Conservation (phyloP, 2,888 invertebrate genomes). For the Formica aserva region DNA sequence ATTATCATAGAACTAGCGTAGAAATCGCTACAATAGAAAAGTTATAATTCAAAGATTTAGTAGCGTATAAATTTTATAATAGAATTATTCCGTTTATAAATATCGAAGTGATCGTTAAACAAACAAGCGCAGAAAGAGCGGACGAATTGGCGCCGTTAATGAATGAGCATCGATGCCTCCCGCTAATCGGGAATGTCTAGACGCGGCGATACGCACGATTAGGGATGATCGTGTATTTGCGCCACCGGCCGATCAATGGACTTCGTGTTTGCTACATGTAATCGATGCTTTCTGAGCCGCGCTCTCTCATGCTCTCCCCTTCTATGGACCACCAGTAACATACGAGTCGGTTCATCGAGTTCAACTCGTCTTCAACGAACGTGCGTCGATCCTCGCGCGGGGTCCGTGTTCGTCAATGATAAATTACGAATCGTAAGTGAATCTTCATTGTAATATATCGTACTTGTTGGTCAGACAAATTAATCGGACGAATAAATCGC, state of each 20-base stretch:
- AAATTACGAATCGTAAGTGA: conserved; percentile 46
- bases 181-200: conserved; percentile 75
- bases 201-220: conserved; percentile 79
- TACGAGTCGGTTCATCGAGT: conserved; percentile 49
- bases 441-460: conserved; percentile 38
- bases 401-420: conserved; percentile 21
- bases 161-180: conserved; percentile 50
- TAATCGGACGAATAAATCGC: conserved; percentile 32
- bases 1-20: background rate
- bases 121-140: background rate
- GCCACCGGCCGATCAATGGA: conserved; percentile 76
- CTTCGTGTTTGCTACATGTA: conserved; percentile 76
- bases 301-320: background rate
- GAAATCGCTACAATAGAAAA: background rate
- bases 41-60: background rate
- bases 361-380: conserved; percentile 56
- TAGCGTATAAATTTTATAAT: background rate
- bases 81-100: conserved; percentile 17
- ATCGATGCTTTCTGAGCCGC: conserved; percentile 47
- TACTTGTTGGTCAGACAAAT: background rate
- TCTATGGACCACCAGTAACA: conserved; percentile 69
- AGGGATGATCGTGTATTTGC: conserved; percentile 65
- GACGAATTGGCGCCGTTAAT: conserved; percentile 43
- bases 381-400: background rate
- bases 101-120: conserved; percentile 31